Percentiles rank a stretch among this genome's conserved stretches.
Conservation (phyloP, 1,140 invertebrate species). For the Probaryconus sp. region DNA sequence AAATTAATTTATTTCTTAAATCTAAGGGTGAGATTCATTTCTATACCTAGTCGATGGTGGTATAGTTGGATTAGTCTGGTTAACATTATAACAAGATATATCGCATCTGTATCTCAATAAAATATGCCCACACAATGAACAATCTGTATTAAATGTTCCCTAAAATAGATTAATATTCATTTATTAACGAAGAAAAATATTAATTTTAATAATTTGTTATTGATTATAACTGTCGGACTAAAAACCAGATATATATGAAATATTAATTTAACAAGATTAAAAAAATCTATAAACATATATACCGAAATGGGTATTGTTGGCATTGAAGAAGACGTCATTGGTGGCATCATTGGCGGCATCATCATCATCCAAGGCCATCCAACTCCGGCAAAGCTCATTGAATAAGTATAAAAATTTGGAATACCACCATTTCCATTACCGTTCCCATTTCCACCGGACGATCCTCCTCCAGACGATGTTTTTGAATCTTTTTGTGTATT, state of each 20-base stretch:
- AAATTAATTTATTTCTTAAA: too few species aligned
- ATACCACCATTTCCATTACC: neutral
- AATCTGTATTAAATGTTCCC: constrained; percentile 6
- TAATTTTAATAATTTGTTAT: too few species aligned
- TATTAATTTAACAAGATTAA: too few species aligned
- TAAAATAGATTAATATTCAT: too few species aligned
- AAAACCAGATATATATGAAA: too few species aligned
- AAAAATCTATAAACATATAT: too few species aligned
- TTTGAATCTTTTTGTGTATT: constrained; percentile 2
- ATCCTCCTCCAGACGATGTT: too few species aligned
- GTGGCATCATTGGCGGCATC: constrained; percentile 13
- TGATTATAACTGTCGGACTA: too few species aligned
- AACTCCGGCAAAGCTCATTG: constrained; percentile 26
- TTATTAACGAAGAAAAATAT: too few species aligned
- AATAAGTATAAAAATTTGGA: constrained; percentile 19
- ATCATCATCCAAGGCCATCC: constrained; percentile 16
- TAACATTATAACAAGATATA: constrained; percentile 20
- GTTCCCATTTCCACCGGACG: too few species aligned
- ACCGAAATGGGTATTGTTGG: constrained; percentile 4
- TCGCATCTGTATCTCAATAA: constrained; percentile 27
- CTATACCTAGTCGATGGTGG: constrained; percentile 20
- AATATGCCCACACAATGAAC: constrained; percentile 27
- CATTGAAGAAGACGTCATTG: too few species aligned
- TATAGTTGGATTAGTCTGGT: neutral
- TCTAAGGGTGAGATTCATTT: too few species aligned